These are phyloP conservation scores for Typhlichthys subterraneus DNA, from an alignment of 2,797 vertebrate species.

Conservation along the genomic window DNA sequence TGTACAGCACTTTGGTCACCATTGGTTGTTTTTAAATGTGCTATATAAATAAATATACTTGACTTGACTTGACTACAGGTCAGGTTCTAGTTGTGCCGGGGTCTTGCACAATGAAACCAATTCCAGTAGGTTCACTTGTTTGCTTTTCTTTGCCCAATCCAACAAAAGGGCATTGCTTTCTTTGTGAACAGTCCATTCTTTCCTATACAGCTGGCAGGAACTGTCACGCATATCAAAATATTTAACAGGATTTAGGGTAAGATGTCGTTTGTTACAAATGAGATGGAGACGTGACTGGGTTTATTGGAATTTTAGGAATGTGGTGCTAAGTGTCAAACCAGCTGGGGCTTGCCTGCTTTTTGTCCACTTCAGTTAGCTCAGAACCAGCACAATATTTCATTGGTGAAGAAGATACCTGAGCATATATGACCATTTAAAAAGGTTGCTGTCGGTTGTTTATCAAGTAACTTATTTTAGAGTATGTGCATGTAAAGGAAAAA, in stretches of 20 bases:
- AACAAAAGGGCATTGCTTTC: background rate
- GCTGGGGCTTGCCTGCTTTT: conserved; percentile 47
- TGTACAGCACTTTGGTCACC: too few relatives aligned
- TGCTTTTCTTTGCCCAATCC: too few relatives aligned
- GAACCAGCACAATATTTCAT: conserved; percentile 14
- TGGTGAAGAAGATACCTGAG: conserved; percentile 16
- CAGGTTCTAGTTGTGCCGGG: conserved; percentile 9
- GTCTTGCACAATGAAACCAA: conserved; percentile 4
- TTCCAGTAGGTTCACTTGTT: too few relatives aligned
- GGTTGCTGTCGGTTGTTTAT: background rate
- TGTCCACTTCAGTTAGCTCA: conserved; percentile 31
- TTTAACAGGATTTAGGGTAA: conserved; percentile 24
- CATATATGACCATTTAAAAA: conserved; percentile 7
- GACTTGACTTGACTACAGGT: background rate
- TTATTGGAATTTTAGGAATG: conserved; percentile 54
- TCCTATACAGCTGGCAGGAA: conserved; percentile 34
- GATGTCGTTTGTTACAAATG: conserved; percentile 24
- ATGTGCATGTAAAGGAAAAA: background rate
- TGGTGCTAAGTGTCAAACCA: conserved; percentile 60
- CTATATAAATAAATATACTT: too few relatives aligned
- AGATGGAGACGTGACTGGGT: conserved; percentile 38
- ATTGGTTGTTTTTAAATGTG: too few relatives aligned
- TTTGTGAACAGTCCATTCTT: conserved; percentile 16
- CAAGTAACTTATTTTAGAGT: background rate
- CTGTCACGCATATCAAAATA: conserved; percentile 36